These are phyloP conservation scores for Omphaloscelis lunosa DNA, from an alignment of 2,888 invertebrate genomes.

Conservation along the genomic window DNA sequence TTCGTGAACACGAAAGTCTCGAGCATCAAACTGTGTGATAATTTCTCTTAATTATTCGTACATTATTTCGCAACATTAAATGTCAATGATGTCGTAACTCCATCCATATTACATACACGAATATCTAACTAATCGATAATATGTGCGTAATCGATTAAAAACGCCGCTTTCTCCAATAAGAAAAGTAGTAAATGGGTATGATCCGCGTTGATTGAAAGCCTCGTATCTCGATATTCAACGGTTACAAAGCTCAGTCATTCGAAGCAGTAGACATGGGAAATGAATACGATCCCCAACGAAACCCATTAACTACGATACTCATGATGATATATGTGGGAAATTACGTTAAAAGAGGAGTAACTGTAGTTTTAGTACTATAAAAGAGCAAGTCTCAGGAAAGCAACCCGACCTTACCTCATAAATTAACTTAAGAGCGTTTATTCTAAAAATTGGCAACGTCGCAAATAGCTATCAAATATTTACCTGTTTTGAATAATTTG, in stretches of 20 bases:
- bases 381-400: conserved; percentile 11
- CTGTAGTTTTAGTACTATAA: conserved; percentile 39
- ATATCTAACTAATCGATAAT: conserved; percentile 35
- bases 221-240: conserved; percentile 69
- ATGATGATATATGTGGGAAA: conserved; percentile 48
- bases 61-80: conserved; percentile 42
- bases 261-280: conserved; percentile 79
- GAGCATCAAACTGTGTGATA: neutral
- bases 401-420: neutral
- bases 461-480: too few relatives aligned
- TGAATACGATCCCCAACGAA: conserved; percentile 64
- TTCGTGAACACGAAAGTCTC: conserved; percentile 21
- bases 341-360: conserved; percentile 33
- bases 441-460: too few relatives aligned
- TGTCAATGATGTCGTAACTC: conserved; percentile 52
- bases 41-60: conserved; percentile 30
- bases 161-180: conserved; percentile 58
- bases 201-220: conserved; percentile 62
- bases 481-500: too few relatives aligned
- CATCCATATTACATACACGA: conserved; percentile 43
- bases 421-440: neutral
- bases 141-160: conserved; percentile 58
- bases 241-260: conserved; percentile 77
- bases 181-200: conserved; percentile 42
- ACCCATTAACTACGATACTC: conserved; percentile 59